Conservation (phyloP, 2,888 invertebrate species). For the Elegia similella region DNA sequence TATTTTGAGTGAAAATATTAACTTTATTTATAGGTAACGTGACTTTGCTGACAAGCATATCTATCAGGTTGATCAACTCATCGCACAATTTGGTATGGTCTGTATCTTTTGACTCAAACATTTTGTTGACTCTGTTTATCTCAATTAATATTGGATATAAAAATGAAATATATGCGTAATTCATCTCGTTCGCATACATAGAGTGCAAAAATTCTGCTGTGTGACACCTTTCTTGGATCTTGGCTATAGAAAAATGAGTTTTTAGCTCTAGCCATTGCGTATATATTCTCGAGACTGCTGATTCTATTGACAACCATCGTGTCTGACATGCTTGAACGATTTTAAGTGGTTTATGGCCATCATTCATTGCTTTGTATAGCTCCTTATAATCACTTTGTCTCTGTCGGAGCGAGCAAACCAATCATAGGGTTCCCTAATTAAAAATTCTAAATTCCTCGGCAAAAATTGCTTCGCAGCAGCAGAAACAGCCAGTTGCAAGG, state of each 20-base stretch:
- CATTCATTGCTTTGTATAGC: slow-evolving; percentile 30
- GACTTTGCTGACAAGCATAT: no score
- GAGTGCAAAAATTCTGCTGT: slow-evolving; percentile 24
- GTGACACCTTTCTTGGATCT: slow-evolving; percentile 25
- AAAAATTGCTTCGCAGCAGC: slow-evolving; percentile 25
- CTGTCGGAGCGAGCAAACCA: slow-evolving; percentile 36
- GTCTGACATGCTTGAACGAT: slow-evolving; percentile 33
- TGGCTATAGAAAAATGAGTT: slow-evolving; percentile 24
- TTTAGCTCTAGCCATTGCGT: slow-evolving; percentile 24
- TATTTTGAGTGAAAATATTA: no score
- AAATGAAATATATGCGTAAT: slow-evolving; percentile 26
- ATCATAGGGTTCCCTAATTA: slow-evolving; percentile 32
- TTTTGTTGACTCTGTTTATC: no score
- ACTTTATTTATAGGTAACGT: no score
- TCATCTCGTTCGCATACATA: slow-evolving; percentile 26
- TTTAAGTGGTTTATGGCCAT: slow-evolving; percentile 33
- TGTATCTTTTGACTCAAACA: no score
- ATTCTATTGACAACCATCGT: slow-evolving; percentile 33
- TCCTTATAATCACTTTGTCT: slow-evolving; percentile 26
- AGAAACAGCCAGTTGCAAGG: slow-evolving; percentile 33
- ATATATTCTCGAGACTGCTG: slow-evolving; percentile 30
- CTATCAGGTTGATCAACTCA: no score
- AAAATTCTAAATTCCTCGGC: slow-evolving; percentile 42
- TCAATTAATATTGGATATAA: no score
- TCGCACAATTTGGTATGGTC: no score